Conservation (phyloP, 1,140 invertebrate species). For the Batillaria attramentaria region DNA sequence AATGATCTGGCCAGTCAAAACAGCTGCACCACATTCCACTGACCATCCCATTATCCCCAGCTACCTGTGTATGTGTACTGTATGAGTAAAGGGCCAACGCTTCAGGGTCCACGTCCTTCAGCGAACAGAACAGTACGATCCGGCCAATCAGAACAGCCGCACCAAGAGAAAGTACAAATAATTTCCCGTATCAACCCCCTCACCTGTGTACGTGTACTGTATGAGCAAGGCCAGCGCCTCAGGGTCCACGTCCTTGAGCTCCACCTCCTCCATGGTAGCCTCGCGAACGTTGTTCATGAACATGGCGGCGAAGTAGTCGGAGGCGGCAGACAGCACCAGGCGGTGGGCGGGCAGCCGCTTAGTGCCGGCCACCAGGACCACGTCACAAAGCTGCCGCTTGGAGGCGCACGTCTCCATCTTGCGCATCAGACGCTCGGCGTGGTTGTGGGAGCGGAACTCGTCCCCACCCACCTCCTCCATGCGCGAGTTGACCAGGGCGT, state of each 20-base stretch:
- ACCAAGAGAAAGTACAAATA: not conserved
- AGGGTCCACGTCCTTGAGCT: slow-evolving; percentile 86
- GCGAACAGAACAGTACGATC: not conserved
- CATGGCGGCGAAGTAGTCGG: slow-evolving; percentile 96
- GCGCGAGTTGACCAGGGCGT: slow-evolving; percentile 39
- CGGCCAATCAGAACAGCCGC: no score
- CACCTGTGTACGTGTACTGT: slow-evolving; percentile 91
- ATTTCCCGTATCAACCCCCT: slow-evolving; percentile 40
- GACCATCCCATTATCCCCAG: not conserved
- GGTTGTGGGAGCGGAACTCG: slow-evolving; percentile 83
- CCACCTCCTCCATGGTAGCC: slow-evolving; percentile 87
- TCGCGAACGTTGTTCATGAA: slow-evolving; percentile 90
- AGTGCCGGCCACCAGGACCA: slow-evolving; percentile 70
- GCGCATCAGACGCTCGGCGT: slow-evolving; percentile 84
- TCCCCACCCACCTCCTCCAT: slow-evolving; percentile 76
- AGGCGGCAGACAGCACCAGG: slow-evolving; percentile 88
- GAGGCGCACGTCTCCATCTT: slow-evolving; percentile 87
- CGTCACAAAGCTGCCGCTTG: slow-evolving; percentile 75
- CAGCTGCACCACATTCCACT: not conserved
- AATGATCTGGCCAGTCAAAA: no score
- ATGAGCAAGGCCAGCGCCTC: slow-evolving; percentile 87
- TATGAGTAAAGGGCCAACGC: no score
- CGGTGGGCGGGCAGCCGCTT: slow-evolving; percentile 79
- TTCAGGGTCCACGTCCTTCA: no score
- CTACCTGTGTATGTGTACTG: slow-evolving; percentile 10